Evolutionary conservation across 2,888 invertebrate genomes (phyloP).

Genomic region (Acronicta psi): DNA sequence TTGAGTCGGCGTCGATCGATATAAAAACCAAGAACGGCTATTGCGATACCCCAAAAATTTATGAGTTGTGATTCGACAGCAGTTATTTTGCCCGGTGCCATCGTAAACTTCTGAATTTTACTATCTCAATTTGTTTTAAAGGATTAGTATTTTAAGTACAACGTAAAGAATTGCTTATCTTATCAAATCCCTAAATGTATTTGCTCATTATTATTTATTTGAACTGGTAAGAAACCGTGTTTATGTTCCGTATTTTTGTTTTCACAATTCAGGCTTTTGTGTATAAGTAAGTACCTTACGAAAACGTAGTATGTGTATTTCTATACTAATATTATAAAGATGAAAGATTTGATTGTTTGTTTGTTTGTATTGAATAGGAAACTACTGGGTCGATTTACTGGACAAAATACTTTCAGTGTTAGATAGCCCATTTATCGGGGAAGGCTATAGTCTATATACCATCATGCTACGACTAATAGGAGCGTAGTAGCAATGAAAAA

Average conservation of each 20-base stretch:
- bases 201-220: slow-evolving; percentile 18
- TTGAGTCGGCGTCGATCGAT: slow-evolving; percentile 54
- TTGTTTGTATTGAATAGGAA: no score
- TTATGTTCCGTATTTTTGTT: slow-evolving; percentile 17
- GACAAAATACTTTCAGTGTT: no score
- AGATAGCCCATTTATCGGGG: no score
- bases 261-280: background rate
- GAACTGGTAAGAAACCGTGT: slow-evolving; percentile 1
- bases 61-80: slow-evolving; percentile 52
- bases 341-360: no score
- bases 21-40: slow-evolving; percentile 67
- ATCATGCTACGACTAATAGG: no score
- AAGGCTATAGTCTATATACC: no score
- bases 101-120: slow-evolving; percentile 60
- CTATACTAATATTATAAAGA: no score
- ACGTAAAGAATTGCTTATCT: slow-evolving; percentile 21
- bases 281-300: slow-evolving; percentile 2
- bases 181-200: slow-evolving; percentile 33
- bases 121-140: slow-evolving; percentile 35
- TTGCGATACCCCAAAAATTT: slow-evolving; percentile 64
- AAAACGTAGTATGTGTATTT: slow-evolving; percentile 1
- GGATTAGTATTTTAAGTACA: slow-evolving; percentile 36
- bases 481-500: no score
- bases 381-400: no score
- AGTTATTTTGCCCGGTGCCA: slow-evolving; percentile 56